Percentiles rank a stretch among this genome's conserved stretches.
These are phyloP conservation scores for Chionis minor DNA, from an alignment of 2,113 vertebrate genomes.

Conservation along the genomic window DNA sequence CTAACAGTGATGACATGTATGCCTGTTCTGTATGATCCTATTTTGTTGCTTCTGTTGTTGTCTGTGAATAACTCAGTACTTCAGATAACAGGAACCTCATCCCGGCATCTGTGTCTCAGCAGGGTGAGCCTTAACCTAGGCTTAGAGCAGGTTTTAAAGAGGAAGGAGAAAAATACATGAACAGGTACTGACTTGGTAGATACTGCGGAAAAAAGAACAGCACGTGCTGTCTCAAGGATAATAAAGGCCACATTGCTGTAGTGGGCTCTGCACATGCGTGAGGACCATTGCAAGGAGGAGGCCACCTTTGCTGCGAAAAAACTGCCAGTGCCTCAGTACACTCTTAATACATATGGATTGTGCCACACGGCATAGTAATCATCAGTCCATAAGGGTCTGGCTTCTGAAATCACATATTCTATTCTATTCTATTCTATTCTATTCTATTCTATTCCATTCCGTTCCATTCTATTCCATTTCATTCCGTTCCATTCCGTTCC, in stretches of 20 bases:
- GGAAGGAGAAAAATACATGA: not conserved
- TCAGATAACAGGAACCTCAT: conserved; percentile 40
- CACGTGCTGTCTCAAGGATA: not conserved
- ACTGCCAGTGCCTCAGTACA: not conserved
- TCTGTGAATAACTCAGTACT: not conserved
- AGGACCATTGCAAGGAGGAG: not conserved
- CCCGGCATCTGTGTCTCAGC: conserved; percentile 53
- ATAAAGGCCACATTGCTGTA: not conserved
- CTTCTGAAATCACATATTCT: not conserved
- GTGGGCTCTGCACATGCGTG: not conserved
- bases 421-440: too few species aligned
- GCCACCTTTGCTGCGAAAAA: not conserved
- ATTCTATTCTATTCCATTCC: too few species aligned
- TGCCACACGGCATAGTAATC: not conserved
- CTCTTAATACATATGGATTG: not conserved
- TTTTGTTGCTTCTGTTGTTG: conserved; percentile 43
- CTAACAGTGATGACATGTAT: conserved; percentile 40
- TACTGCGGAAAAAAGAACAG: not conserved
- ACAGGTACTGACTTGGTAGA: not conserved
- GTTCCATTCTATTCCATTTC: not conserved
- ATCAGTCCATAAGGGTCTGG: not conserved
- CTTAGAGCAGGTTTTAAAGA: not conserved
- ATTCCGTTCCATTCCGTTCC: not conserved
- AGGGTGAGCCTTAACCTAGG: conserved; percentile 13
- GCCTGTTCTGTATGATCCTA: conserved; percentile 35